Base-by-base conservation (phyloP, 2,888 invertebrate genomes). In the Bombylius major region DNA sequence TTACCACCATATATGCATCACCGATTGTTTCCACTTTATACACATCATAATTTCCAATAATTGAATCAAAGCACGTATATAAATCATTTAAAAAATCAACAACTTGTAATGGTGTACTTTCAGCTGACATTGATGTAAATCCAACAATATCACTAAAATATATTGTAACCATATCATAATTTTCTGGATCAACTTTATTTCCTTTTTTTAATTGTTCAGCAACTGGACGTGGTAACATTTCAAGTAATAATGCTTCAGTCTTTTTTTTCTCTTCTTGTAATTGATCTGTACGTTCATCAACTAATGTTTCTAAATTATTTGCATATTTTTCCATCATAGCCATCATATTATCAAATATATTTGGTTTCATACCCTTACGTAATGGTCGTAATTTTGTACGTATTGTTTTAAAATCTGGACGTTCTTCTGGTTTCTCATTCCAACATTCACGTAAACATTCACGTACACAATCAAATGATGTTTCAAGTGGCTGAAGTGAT, bases 321-420 rank as follows among this genome's bases (percentile, higher is more conserved):
- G 95, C 93, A 69, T 97, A 96, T 69, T 94, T 93, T 72, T 96
- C 96, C 93, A 97, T 93, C 83, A 96, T 93, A 0, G 89, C 88
- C 81, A 96, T 90, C 93, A 97, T 95, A 69, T 96, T 96, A 73
- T 97, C 97, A 66, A 96, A 91, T 65, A 97, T 95, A 73, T 96
- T 96, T 23, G 91, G 86, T 73, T 92, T 91, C 95, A 95, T 88
- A 68, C 94, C 94, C 70, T 91, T 87, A 55, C 89, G 77, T 56
- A 95, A 76, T 0, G 90, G 90, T 47, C 93, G 79, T 42, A 95
- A 73, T 62, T 84, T 82, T 23, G 86, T 80, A 39, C 92, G 79
- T 56, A 95, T 83, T 23, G 81, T 78, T 68, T 90, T 88, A 67
- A 94, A 91, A 69, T 94, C 94, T 0, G 92, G 94, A 4, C 95